Evolutionary conservation across 2,113 vertebrate genomes (phyloP).

Genomic region (Antechinus stuartii): DNA sequence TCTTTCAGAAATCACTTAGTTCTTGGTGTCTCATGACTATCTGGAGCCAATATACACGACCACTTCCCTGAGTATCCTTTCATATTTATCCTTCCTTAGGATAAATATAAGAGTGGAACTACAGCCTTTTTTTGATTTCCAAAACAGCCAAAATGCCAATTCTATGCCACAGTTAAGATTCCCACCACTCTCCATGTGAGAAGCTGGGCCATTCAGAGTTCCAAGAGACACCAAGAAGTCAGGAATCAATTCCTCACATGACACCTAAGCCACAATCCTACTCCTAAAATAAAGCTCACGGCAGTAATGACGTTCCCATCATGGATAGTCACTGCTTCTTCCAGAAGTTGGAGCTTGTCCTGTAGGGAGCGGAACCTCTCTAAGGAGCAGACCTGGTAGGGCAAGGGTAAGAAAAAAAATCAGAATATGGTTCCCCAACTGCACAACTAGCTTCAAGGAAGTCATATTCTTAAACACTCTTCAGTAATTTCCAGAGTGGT

Average conservation of each 20-base stretch:
- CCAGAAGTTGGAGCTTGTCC: constrained; percentile 94
- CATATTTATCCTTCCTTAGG: background rate
- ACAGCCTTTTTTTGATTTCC: background rate
- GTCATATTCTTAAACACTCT: background rate
- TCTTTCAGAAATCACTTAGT: background rate
- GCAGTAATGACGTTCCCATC: constrained; percentile 97
- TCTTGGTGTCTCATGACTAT: background rate
- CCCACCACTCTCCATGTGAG: background rate
- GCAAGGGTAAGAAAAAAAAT: constrained; percentile 28
- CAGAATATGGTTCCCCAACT: background rate
- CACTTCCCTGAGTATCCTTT: background rate
- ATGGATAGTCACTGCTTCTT: constrained; percentile 89
- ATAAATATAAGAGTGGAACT: background rate
- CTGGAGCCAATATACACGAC: background rate
- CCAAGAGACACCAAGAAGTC: background rate
- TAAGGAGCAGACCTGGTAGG: constrained; percentile 87
- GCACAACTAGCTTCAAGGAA: constrained; percentile 14
- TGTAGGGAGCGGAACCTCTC: constrained; percentile 95
- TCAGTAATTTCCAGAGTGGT: background rate
- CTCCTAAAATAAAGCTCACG: constrained; percentile 81
- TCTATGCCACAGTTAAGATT: constrained; percentile 18
- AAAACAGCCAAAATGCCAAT: background rate
- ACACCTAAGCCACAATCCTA: constrained; percentile 11
- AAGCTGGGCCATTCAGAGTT: constrained; percentile 21
- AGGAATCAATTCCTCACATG: constrained; percentile 13